These are phyloP conservation scores for Plusia festucae DNA, from an alignment of 2,888 invertebrate species.

Conservation along the genomic window DNA sequence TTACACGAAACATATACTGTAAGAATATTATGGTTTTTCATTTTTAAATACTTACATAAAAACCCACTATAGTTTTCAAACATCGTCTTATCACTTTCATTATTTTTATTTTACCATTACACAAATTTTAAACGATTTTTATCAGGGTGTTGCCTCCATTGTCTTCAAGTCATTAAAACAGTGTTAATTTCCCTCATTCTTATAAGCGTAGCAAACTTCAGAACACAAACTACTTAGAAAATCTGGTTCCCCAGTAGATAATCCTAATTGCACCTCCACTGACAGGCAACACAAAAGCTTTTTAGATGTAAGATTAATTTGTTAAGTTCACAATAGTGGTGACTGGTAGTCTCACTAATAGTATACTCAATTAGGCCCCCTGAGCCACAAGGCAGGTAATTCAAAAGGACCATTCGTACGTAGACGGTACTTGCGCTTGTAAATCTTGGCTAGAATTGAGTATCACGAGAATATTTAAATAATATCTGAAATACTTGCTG, in stretches of 20 bases:
- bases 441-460: too few species aligned
- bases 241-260: slow-evolving; percentile 49
- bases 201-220: background rate
- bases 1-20: too few species aligned
- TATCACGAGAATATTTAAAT: too few species aligned
- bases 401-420: slow-evolving; percentile 21
- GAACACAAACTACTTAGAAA: slow-evolving; percentile 19
- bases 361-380: slow-evolving; percentile 62
- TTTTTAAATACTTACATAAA: too few species aligned
- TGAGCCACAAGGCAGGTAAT: background rate
- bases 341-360: slow-evolving; percentile 55
- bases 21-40: too few species aligned
- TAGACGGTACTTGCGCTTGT: too few species aligned
- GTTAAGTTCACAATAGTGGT: slow-evolving; percentile 63
- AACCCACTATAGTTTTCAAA: too few species aligned
- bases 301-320: slow-evolving; percentile 63
- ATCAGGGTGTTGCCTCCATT: background rate
- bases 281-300: slow-evolving; percentile 57
- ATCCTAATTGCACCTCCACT: slow-evolving; percentile 54
- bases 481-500: too few species aligned
- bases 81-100: too few species aligned
- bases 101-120: too few species aligned
- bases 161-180: background rate
- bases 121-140: too few species aligned
- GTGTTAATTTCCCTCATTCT: background rate